phyloP scores from a whole-genome alignment of 2,888 invertebrate genomes.

The Euproctis similis region DNA sequence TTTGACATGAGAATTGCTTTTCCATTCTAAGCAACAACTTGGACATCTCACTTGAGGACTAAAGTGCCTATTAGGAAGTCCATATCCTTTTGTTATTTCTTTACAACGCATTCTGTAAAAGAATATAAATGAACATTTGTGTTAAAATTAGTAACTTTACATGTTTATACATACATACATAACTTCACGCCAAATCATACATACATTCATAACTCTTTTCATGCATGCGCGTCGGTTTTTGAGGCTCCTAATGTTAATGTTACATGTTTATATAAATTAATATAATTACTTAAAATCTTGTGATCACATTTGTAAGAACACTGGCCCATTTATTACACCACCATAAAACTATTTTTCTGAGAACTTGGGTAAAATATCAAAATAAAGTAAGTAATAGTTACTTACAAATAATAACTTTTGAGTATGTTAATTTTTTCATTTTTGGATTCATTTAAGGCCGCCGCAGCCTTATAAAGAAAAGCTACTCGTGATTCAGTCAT shows the following conservation, averaged over 20 bases:
- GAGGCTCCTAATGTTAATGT: no score
- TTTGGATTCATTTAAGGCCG: slow-evolving; percentile 24
- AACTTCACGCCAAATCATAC: no score
- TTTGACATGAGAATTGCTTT: slow-evolving; percentile 31
- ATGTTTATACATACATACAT: no score
- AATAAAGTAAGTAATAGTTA: slow-evolving; percentile 8
- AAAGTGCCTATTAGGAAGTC: slow-evolving; percentile 51
- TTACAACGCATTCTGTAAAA: slow-evolving; percentile 55
- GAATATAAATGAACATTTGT: no score
- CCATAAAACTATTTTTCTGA: no score
- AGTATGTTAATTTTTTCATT: slow-evolving; percentile 31
- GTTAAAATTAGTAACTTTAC: no score
- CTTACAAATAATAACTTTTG: slow-evolving; percentile 61
- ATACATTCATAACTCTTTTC: no score
- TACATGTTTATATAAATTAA: no score
- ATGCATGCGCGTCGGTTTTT: no score
- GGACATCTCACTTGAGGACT: slow-evolving; percentile 46
- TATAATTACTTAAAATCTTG: no score
- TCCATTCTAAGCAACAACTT: slow-evolving; percentile 54
- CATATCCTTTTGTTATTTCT: slow-evolving; percentile 40
- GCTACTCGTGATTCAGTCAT: slow-evolving; percentile 53
- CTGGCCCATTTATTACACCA: no score
- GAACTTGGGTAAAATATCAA: not conserved
- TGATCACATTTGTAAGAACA: no score
- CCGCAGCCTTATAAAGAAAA: slow-evolving; percentile 45